phyloP scores from a whole-genome alignment of 2,888 invertebrate species.

The Nomada fabriciana region DNA sequence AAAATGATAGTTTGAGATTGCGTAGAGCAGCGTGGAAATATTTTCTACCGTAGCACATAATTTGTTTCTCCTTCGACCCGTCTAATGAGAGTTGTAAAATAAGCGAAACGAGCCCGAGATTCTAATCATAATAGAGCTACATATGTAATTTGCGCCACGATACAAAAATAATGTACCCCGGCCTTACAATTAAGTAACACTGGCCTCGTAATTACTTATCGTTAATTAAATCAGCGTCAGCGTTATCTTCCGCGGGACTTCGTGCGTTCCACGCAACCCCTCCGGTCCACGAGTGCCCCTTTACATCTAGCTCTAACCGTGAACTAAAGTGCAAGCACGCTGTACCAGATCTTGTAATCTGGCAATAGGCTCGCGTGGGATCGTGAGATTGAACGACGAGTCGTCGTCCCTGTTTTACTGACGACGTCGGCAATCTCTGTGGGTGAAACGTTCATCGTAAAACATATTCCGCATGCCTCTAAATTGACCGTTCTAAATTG shows the following conservation, averaged over 20 bases:
- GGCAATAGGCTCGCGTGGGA: background rate
- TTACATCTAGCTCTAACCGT: conserved; percentile 6
- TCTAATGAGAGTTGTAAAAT: conserved; percentile 11
- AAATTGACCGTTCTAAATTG: no score
- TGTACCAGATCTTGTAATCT: conserved; percentile 14
- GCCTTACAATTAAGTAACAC: conserved; percentile 42
- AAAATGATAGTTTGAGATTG: background rate
- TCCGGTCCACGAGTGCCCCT: conserved; percentile 29
- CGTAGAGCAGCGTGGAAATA: background rate
- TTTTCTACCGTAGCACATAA: background rate
- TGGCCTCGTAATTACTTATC: conserved; percentile 68
- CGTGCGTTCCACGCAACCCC: conserved; percentile 24
- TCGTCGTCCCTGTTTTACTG: background rate
- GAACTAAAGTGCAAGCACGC: conserved; percentile 6
- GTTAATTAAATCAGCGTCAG: conserved; percentile 70
- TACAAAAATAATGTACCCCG: conserved; percentile 38
- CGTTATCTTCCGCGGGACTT: conserved; percentile 45
- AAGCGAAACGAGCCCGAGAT: conserved; percentile 30
- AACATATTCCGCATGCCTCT: background rate
- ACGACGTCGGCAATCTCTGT: background rate
- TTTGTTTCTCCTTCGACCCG: background rate
- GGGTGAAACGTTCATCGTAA: background rate
- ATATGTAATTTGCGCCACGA: conserved; percentile 48
- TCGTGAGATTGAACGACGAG: conserved; percentile 14
- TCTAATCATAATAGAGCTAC: conserved; percentile 42